Conservation (phyloP, 2,113 vertebrate species). For the Panthera leo region DNA sequence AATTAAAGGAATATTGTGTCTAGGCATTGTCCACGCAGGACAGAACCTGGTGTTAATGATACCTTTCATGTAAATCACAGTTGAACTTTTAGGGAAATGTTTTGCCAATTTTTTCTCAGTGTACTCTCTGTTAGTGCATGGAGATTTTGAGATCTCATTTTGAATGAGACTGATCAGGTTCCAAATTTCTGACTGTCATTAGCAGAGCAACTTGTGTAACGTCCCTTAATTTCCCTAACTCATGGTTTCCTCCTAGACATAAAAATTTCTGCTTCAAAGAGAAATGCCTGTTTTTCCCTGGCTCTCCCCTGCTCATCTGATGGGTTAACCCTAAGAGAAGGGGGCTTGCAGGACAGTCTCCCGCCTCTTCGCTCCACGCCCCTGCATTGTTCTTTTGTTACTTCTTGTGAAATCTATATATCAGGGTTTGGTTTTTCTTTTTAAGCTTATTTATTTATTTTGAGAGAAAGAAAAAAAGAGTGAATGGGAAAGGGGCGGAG, state of each 20-base stretch:
- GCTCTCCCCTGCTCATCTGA: fast-evolving
- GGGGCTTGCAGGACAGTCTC: no score
- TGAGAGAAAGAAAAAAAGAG: no score
- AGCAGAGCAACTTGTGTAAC: neutral
- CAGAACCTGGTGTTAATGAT: neutral
- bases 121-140: neutral
- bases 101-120: neutral
- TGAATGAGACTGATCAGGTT: neutral
- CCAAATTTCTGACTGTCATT: neutral
- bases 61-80: neutral
- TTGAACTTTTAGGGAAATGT: neutral
- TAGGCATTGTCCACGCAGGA: neutral
- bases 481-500: no score
- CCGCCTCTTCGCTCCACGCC: neutral
- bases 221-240: conserved; percentile 13
- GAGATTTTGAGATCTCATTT: neutral
- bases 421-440: neutral
- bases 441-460: no score
- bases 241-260: conserved; percentile 11
- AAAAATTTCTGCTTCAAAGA: neutral
- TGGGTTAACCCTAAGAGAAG: neutral
- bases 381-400: neutral
- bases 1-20: no score
- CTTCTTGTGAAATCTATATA: neutral
- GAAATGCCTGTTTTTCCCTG: neutral